phyloP scores from a whole-genome alignment of 2,797 vertebrate species.

The Leptodactylus fallax region DNA sequence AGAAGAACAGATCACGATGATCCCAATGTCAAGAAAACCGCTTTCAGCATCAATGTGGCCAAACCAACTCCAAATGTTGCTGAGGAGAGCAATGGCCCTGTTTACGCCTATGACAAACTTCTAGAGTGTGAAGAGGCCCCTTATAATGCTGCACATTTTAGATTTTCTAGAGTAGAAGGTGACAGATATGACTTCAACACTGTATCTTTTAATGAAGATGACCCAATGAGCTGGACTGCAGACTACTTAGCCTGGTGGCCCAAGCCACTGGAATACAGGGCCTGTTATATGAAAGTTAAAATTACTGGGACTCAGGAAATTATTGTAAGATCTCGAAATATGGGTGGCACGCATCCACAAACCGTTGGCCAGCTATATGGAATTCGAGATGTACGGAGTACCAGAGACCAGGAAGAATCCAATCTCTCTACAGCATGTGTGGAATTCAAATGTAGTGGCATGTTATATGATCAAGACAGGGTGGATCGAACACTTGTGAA shows the following conservation, averaged over 20 bases:
- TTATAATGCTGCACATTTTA: conserved; percentile 88
- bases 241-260: conserved; percentile 99
- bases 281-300: conserved; percentile 95
- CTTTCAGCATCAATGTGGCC: conserved; percentile 93
- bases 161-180: conserved; percentile 94
- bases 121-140: conserved; percentile 92
- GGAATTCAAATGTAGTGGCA: conserved; percentile 98
- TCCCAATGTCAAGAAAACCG: conserved; percentile 87
- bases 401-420: conserved; percentile 81
- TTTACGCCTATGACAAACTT: conserved; percentile 90
- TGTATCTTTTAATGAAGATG: conserved; percentile 93
- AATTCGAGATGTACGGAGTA: conserved; percentile 91
- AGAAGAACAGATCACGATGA: conserved; percentile 91
- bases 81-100: conserved; percentile 91
- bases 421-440: conserved; percentile 88
- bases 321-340: conserved; percentile 92
- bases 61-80: conserved; percentile 88
- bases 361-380: conserved; percentile 92
- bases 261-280: conserved; percentile 95
- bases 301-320: conserved; percentile 87
- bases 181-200: conserved; percentile 95
- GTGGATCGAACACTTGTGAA: conserved; percentile 95
- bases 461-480: conserved; percentile 94
- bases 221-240: conserved; percentile 96
- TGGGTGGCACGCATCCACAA: conserved; percentile 93